Conservation (phyloP, 2,888 invertebrate genomes). For the Mactromeris polynyma region DNA sequence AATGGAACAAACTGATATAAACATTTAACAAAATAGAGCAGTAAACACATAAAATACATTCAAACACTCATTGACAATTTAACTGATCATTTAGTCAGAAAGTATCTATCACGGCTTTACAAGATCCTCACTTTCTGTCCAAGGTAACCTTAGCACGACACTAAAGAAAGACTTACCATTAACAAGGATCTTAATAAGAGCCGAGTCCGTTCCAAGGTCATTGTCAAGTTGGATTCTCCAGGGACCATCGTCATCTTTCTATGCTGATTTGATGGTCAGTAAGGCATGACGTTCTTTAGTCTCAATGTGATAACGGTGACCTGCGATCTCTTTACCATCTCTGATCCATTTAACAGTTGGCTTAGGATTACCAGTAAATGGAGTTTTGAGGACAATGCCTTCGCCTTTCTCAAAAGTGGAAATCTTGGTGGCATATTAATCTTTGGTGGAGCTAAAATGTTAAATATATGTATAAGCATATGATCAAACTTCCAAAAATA, state of each 20-base stretch:
- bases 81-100: too few relatives aligned
- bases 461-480: not conserved
- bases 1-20: too few relatives aligned
- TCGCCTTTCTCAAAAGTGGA: constrained; percentile 99
- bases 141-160: not conserved
- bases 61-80: too few relatives aligned
- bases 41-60: too few relatives aligned
- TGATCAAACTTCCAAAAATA: not conserved
- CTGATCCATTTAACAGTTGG: constrained; percentile 97
- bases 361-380: constrained; percentile 98
- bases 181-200: constrained; percentile 97
- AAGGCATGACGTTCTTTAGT: constrained; percentile 95
- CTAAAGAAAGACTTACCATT: constrained; percentile 90
- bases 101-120: too few relatives aligned
- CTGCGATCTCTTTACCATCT: constrained; percentile 92
- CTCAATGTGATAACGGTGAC: constrained; percentile 81
- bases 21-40: too few relatives aligned
- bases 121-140: too few relatives aligned
- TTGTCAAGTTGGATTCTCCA: constrained; percentile 98
- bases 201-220: constrained; percentile 97
- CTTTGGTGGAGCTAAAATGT: constrained; percentile 94
- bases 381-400: constrained; percentile 98
- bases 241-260: constrained; percentile 97
- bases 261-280: constrained; percentile 97
- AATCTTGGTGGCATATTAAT: constrained; percentile 98